A percentile compares a stretch with the other conserved stretches of the same genome.
Evolutionary conservation across 2,888 invertebrate species (phyloP).

Genomic region (Ectemnius lituratus): DNA sequence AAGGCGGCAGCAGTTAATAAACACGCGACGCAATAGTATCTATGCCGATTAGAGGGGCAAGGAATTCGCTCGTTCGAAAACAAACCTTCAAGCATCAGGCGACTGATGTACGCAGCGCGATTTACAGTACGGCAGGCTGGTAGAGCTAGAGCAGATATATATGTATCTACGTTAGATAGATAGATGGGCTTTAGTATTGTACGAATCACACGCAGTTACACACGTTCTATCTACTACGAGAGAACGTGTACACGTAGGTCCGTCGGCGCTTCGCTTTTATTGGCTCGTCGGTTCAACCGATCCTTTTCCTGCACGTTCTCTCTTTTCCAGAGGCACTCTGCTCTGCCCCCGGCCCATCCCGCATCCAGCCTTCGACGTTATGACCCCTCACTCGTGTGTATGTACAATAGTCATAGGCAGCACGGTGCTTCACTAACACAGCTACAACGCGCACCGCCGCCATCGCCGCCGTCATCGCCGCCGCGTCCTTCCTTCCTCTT

Average conservation of each 20-base stretch:
- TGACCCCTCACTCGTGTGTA: neutral
- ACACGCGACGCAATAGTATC: conserved; percentile 38
- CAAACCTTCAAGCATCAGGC: conserved; percentile 33
- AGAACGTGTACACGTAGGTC: too few relatives aligned
- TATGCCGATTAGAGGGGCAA: conserved; percentile 31
- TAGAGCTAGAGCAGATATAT: neutral
- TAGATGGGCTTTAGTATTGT: too few relatives aligned
- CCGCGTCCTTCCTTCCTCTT: neutral
- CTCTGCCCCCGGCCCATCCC: too few relatives aligned
- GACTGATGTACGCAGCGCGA: conserved; percentile 18
- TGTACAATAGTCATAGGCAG: neutral
- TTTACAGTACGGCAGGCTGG: neutral
- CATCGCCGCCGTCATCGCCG: neutral
- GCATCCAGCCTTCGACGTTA: too few relatives aligned
- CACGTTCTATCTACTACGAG: too few relatives aligned
- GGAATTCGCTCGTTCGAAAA: conserved; percentile 50
- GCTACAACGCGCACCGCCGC: neutral
- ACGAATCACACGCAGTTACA: too few relatives aligned
- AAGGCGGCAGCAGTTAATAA: conserved; percentile 39
- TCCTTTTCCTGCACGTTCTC: too few relatives aligned
- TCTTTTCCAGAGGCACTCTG: too few relatives aligned
- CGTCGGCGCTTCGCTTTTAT: too few relatives aligned
- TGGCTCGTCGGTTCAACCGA: too few relatives aligned
- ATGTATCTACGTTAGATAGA: too few relatives aligned
- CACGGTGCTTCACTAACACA: neutral